Evolutionary conservation across 2,797 vertebrate genomes (phyloP).

Genomic region (Argya squamiceps): DNA sequence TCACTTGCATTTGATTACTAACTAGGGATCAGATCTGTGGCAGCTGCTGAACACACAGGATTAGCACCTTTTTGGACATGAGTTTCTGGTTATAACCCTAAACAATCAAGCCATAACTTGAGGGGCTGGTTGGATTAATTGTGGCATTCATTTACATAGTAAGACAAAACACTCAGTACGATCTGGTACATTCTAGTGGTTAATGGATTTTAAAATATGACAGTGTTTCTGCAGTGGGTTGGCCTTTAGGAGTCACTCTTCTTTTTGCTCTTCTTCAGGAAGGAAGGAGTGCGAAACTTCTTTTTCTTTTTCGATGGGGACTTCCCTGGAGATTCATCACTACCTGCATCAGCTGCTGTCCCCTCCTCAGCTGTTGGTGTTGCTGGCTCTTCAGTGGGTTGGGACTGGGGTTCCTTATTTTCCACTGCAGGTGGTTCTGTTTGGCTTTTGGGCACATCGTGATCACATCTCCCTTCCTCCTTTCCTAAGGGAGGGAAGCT

Average conservation of each 20-base stretch:
- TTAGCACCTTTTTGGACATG: slow-evolving; percentile 73
- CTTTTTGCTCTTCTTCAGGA: slow-evolving; percentile 99
- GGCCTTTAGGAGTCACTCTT: slow-evolving; percentile 89
- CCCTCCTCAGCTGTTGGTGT: slow-evolving; percentile 72
- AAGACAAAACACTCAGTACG: slow-evolving; percentile 80
- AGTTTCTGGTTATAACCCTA: slow-evolving; percentile 66
- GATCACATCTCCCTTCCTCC: slow-evolving; percentile 78
- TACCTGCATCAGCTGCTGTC: slow-evolving; percentile 78
- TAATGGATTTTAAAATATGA: slow-evolving; percentile 77
- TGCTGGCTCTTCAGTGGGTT: slow-evolving; percentile 51
- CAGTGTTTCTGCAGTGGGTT: slow-evolving; percentile 62
- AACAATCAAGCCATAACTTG: slow-evolving; percentile 58
- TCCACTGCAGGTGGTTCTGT: slow-evolving; percentile 65
- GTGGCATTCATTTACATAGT: slow-evolving; percentile 74
- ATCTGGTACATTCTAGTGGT: slow-evolving; percentile 88
- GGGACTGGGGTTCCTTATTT: slow-evolving; percentile 78
- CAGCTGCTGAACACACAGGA: slow-evolving; percentile 58
- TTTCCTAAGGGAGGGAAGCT: slow-evolving; percentile 71
- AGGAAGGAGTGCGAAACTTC: slow-evolving; percentile 98
- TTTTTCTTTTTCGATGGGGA: slow-evolving; percentile 99
- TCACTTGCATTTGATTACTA: neutral
- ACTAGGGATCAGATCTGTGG: slow-evolving; percentile 3
- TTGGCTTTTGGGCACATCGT: slow-evolving; percentile 74
- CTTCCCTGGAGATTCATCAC: slow-evolving; percentile 96
- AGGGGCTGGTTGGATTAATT: slow-evolving; percentile 67